Conservation (phyloP, 1,140 invertebrate species). For the Notospermus geniculatus region DNA sequence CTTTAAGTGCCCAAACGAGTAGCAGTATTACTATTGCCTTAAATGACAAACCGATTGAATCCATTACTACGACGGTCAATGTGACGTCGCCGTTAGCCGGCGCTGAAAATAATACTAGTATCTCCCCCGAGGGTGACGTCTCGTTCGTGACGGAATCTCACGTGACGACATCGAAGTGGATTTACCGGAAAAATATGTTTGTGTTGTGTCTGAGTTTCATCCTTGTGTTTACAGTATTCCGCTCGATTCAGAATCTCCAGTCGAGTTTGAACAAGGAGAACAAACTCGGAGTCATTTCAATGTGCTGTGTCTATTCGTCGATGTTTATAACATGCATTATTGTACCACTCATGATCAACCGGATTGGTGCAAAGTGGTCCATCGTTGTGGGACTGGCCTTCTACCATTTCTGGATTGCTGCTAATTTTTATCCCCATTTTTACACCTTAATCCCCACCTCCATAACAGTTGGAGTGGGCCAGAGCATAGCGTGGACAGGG, state of each 20-base stretch:
- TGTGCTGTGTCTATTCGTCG: slow-evolving; percentile 45
- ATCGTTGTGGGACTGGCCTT: slow-evolving; percentile 46
- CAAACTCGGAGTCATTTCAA: slow-evolving; percentile 46
- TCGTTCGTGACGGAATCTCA: background rate
- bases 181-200: slow-evolving; percentile 44
- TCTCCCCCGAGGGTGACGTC: background rate
- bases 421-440: slow-evolving; percentile 50
- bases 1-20: background rate
- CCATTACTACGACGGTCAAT: background rate
- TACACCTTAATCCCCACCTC: slow-evolving; percentile 50
- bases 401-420: slow-evolving; percentile 49
- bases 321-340: slow-evolving; percentile 48
- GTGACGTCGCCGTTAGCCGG: background rate
- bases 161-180: slow-evolving; percentile 13
- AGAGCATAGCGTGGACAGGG: slow-evolving; percentile 51
- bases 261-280: slow-evolving; percentile 42
- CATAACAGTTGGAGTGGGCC: slow-evolving; percentile 48
- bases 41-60: slow-evolving; percentile 10
- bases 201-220: slow-evolving; percentile 51
- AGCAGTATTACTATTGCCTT: background rate
- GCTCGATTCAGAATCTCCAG: slow-evolving; percentile 53
- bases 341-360: slow-evolving; percentile 47
- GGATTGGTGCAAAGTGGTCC: slow-evolving; percentile 50
- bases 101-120: background rate
- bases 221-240: slow-evolving; percentile 50